Base-by-base conservation (phyloP, 2,797 vertebrate species). In the Pipistrellus kuhlii region DNA sequence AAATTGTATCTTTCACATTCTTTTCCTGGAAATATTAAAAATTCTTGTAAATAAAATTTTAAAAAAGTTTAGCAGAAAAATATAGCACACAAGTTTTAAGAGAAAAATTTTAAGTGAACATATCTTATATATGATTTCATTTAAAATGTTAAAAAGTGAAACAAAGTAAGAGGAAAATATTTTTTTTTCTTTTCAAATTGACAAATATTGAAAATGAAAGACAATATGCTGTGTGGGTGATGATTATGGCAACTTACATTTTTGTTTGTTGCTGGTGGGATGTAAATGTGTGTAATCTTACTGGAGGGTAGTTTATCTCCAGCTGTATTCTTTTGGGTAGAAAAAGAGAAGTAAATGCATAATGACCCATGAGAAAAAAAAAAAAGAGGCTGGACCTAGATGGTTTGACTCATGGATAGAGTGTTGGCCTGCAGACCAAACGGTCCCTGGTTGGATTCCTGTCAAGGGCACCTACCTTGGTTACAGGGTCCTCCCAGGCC, bases 21-120 rank as follows among this genome's bases (percentile, higher is more conserved):
- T 88, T 91, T 55, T 78, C 64, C 73, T 48, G 57, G 32, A 96
- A 83, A 69, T 68, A 51, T 25, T 44, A 44, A 86, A 23, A 89
- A 35, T 25, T 46, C 75, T 76, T 86, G 30, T 2, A 83, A 92
- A 35, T 72, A 35, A 59, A 59, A 23, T 76, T 51, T 69, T 25
- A 20, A 8, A 25, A 83, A 85, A 78, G 35, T 10, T n/a, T 9
- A 57, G 8, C 14, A 44, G 46, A 62, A 92, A 87, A 38, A 25
- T 20, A 64, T 5, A 90, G 15, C n/a, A 77, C 41, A 41, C 30
- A 62, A 46, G 38, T 81, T 86, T 84, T 66, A 80, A 68, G 69
- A 91, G n/a, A 73, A 75, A 77, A 78, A 73, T 32, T 48, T 32
- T 44, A 62, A 85, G 82, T 35, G 81, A 57, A 53, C 2, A 3